Conservation (phyloP, 2,113 vertebrate species). For the Tachycineta bicolor region DNA sequence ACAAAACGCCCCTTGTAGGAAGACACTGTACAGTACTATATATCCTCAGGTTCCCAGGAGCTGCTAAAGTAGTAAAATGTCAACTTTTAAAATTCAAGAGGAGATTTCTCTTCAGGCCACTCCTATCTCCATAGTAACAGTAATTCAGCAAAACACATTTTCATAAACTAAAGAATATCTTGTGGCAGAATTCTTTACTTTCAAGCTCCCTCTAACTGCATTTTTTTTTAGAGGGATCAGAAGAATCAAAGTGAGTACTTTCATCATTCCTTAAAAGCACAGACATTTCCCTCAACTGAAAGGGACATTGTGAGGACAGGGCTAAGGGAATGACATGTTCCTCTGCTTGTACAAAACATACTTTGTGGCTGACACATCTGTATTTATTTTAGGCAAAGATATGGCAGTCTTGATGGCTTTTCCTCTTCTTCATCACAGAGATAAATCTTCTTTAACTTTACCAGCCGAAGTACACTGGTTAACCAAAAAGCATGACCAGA, state of each 20-base stretch:
- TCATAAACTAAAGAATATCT: neutral
- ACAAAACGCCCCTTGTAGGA: slow-evolving; percentile 23
- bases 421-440: neutral
- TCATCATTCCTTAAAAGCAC: slow-evolving; percentile 9
- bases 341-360: neutral
- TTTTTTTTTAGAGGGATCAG: neutral
- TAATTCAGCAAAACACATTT: slow-evolving; percentile 18
- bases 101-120: neutral
- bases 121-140: neutral
- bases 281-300: neutral
- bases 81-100: neutral
- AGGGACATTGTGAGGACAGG: neutral
- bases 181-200: neutral
- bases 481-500: neutral
- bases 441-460: neutral
- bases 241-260: neutral
- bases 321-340: neutral
- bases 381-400: slow-evolving; percentile 29
- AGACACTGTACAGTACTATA: neutral
- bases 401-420: neutral
- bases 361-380: neutral
- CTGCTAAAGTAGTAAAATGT: neutral
- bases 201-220: neutral
- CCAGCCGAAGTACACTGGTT: neutral
- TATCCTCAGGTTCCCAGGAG: neutral